phyloP scores from a whole-genome alignment of 2,113 vertebrate species.

The Coracopsis vasa region DNA sequence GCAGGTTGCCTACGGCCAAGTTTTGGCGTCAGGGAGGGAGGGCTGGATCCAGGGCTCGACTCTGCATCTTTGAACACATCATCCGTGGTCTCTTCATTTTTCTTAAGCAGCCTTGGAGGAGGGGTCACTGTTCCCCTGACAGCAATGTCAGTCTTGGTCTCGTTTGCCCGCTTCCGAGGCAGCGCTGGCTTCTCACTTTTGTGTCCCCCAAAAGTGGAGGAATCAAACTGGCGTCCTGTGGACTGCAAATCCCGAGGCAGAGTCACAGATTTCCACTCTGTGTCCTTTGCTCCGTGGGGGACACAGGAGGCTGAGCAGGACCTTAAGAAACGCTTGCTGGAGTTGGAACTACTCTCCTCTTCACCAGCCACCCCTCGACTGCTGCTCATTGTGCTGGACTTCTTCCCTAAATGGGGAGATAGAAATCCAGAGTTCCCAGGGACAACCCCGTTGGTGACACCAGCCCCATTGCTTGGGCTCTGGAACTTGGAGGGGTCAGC shows the following conservation, averaged over 20 bases:
- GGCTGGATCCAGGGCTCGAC: constrained; percentile 87
- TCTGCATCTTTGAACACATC: constrained; percentile 85
- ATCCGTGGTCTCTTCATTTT: constrained; percentile 76
- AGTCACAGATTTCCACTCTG: constrained; percentile 89
- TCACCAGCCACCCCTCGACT: constrained; percentile 75
- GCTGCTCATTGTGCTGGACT: constrained; percentile 74
- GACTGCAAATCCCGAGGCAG: constrained; percentile 90
- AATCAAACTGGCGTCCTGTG: constrained; percentile 82
- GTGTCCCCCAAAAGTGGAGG: constrained; percentile 84
- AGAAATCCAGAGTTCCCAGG: constrained; percentile 78
- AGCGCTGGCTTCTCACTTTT: constrained; percentile 85
- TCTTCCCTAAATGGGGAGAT: constrained; percentile 82
- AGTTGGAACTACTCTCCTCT: constrained; percentile 81
- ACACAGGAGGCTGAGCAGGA: constrained; percentile 89
- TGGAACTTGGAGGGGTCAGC: constrained; percentile 77
- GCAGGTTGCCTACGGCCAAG: constrained; percentile 77
- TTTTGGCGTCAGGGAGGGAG: constrained; percentile 86
- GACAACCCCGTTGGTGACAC: constrained; percentile 83
- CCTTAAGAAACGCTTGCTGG: constrained; percentile 88
- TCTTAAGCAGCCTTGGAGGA: constrained; percentile 85
- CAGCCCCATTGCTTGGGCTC: constrained; percentile 73
- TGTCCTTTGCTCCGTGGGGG: constrained; percentile 79
- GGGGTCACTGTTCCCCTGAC: constrained; percentile 83
- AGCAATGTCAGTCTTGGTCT: constrained; percentile 78
- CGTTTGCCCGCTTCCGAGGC: constrained; percentile 85